Conservation (phyloP, 2,113 vertebrate species). For the Anhinga rufa region DNA sequence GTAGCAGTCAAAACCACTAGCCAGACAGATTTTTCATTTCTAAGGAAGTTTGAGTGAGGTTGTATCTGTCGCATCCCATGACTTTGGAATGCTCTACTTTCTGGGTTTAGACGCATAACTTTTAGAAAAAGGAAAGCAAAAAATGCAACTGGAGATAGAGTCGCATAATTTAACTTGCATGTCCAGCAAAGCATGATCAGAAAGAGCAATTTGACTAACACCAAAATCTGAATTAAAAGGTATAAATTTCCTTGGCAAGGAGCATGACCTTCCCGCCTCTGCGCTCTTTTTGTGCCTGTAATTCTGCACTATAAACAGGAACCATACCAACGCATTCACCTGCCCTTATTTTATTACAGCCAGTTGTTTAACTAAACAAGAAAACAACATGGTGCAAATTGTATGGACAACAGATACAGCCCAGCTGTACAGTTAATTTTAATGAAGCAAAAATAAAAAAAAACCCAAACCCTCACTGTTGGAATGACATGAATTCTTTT, state of each 20-base stretch:
- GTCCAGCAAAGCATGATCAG: not conserved
- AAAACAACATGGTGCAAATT: not conserved
- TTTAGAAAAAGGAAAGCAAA: not conserved
- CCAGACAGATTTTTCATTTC: not conserved
- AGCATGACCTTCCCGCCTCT: not conserved
- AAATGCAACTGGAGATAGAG: not conserved
- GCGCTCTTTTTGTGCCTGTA: not conserved
- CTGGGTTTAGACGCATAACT: not conserved
- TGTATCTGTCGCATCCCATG: not conserved
- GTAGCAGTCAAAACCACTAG: not conserved
- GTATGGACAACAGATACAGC: conserved; percentile 1
- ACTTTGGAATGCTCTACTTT: not conserved
- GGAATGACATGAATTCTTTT: not conserved
- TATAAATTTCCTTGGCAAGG: not conserved
- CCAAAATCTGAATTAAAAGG: not conserved
- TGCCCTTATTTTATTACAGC: conserved; percentile 47
- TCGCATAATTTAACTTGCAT: not conserved
- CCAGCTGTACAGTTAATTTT: conserved; percentile 21
- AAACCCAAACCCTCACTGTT: not conserved
- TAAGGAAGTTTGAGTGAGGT: not conserved
- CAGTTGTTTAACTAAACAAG: conserved; percentile 66
- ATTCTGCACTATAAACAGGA: conserved; percentile 54
- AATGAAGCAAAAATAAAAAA: not conserved
- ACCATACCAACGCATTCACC: conserved; percentile 61
- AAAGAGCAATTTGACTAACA: not conserved